A percentile compares a stretch with the other conserved stretches of the same genome.
Conservation (phyloP, 2,888 invertebrate genomes). For the Aromia moschata region DNA sequence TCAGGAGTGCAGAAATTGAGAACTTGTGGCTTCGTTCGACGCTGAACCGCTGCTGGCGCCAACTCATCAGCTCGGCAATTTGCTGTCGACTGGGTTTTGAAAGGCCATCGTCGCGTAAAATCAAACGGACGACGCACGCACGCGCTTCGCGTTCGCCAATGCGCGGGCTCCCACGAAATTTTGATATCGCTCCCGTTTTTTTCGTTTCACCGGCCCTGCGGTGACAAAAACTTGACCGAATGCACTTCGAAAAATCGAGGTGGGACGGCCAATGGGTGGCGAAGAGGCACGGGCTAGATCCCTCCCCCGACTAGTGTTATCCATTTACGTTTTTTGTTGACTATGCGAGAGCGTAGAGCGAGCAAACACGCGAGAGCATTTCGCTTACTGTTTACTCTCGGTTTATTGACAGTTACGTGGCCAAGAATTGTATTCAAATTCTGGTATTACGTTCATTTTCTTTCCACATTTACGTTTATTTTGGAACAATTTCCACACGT, state of each 20-base stretch:
- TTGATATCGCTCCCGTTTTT: constrained; percentile 21
- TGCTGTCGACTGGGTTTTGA: constrained; percentile 34
- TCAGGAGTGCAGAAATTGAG: constrained; percentile 1
- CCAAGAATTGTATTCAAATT: no score
- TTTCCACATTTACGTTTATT: no score
- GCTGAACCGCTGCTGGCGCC: constrained; percentile 3
- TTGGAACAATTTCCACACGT: no score
- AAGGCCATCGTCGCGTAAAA: constrained; percentile 36
- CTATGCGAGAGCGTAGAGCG: background rate
- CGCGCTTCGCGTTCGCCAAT: constrained; percentile 27
- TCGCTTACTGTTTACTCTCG: no score
- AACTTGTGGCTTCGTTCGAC: constrained; percentile 4
- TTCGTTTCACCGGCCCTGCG: constrained; percentile 2
- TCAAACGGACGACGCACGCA: constrained; percentile 29
- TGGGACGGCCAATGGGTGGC: constrained; percentile 17
- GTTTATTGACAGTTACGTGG: no score
- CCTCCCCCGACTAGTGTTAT: constrained; percentile 3
- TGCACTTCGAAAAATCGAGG: constrained; percentile 15
- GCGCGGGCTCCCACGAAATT: constrained; percentile 13
- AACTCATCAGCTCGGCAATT: constrained; percentile 13
- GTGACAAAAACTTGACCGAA: constrained; percentile 11
- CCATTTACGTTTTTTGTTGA: background rate
- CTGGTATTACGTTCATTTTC: no score
- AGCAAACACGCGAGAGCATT: no score
- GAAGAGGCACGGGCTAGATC: background rate